Base-by-base conservation (phyloP, 2,113 vertebrate genomes). In the Agapornis roseicollis region DNA sequence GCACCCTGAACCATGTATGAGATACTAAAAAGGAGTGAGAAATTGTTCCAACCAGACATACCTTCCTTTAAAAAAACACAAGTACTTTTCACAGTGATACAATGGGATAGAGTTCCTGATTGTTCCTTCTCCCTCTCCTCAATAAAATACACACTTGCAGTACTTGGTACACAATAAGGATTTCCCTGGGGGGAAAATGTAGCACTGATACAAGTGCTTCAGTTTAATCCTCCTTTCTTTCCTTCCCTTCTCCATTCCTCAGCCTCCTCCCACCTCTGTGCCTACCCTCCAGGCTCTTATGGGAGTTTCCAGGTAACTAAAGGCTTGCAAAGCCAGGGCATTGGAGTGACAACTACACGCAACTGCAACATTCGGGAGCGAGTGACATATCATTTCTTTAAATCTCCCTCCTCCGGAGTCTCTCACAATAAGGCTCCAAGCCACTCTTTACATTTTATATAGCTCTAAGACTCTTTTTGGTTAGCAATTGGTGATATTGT, bases 321-420 rank as follows among this genome's bases (percentile, higher is more conserved):
- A 94, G 61, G 72, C 88, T 97, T 93, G 89, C 80, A 95, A 96
- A 95, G 80, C 76, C 90, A 83, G 80, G 19, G 46, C 73, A 76
- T 78, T 25, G 5, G 68, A 94, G 65, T 0, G 3, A 79, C 95
- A 93, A 94, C 91, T 10, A 13, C 82, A 97, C 88, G 81, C 87
- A 95, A 80, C 88, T 0, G 0, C 31, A 60, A 94, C 76, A 93
- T 86, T 96, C 74, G 80, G 65, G 55, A 78, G 72, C 88, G 83
- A 96, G 79, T 79, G 85, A 92, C 73, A 88, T 79, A 50, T 8
- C 1, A 93, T 93, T 93, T 95, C 89, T 96, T 97, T 97, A 97
- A 96, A 73, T 95, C 85, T 94, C 66, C 69, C 78, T 97, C 37
- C 58, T 94, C 83, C 89, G 2, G 15, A 53, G 53, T 90, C 33